Conservation (phyloP, 2,888 invertebrate genomes). For the Chaetogeoica ovagalla region DNA sequence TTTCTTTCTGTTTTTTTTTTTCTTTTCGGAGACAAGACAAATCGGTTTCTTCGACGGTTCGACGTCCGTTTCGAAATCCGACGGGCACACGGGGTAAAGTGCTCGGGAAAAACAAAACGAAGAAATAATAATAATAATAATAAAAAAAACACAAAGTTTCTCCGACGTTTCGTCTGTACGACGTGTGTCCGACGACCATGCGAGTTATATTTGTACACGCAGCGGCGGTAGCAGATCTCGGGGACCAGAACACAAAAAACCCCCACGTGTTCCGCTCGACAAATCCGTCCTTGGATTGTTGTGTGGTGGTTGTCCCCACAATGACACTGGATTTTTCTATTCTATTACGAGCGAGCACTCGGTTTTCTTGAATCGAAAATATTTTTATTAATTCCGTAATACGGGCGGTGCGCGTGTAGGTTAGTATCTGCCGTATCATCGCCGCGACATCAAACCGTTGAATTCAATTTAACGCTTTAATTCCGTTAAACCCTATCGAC, state of each 20-base stretch:
- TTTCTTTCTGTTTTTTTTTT: neutral
- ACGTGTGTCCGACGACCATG: too few relatives aligned
- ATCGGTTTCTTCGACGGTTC: slow-evolving; percentile 29
- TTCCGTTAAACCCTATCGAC: slow-evolving; percentile 45
- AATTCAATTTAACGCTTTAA: slow-evolving; percentile 51
- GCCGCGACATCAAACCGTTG: slow-evolving; percentile 10
- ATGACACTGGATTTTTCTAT: slow-evolving; percentile 39
- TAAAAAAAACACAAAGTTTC: slow-evolving; percentile 9
- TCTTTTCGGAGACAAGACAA: slow-evolving; percentile 34
- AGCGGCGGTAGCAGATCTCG: too few relatives aligned
- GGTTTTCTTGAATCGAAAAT: slow-evolving; percentile 22
- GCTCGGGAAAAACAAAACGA: neutral
- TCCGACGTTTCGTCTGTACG: neutral
- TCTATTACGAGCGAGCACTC: neutral
- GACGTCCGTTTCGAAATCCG: slow-evolving; percentile 13
- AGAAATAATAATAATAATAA: neutral
- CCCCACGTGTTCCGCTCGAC: slow-evolving; percentile 45
- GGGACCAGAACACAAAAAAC: neutral
- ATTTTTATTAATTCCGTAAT: slow-evolving; percentile 6
- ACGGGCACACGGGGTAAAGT: neutral
- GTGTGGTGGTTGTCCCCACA: slow-evolving; percentile 26
- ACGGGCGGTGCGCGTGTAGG: too few relatives aligned
- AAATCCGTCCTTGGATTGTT: slow-evolving; percentile 44
- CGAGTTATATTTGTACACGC: too few relatives aligned
- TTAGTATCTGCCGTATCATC: too few relatives aligned